phyloP scores from a whole-genome alignment of 1,140 invertebrate genomes.

The Harlomillsia oculata region DNA sequence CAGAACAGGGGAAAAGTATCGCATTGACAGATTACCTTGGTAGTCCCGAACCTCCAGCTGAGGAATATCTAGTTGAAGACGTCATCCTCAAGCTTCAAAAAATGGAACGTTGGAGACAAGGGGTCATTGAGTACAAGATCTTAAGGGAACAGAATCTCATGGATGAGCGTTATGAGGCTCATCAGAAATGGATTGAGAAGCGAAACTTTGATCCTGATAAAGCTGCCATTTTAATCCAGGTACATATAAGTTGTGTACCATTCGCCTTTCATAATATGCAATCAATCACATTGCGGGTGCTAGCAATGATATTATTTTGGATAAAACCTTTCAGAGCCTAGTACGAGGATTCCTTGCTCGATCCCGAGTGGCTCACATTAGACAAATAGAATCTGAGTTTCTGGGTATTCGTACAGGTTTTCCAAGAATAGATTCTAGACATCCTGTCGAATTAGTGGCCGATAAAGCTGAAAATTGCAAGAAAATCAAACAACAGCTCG shows the following conservation, averaged over 20 bases:
- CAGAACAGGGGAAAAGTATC: neutral
- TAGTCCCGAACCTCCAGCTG: neutral
- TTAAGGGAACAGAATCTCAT: neutral
- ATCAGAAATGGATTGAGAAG: neutral
- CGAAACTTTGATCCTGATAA: slow-evolving; percentile 10
- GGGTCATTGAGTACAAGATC: neutral
- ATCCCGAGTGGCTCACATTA: slow-evolving; percentile 7
- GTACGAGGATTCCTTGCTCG: slow-evolving; percentile 27
- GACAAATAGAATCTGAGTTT: slow-evolving; percentile 24
- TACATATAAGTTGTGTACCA: too few relatives aligned
- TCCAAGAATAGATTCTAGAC: slow-evolving; percentile 39
- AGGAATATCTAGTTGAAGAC: neutral
- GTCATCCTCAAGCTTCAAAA: neutral
- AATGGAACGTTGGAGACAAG: neutral
- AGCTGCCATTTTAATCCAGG: slow-evolving; percentile 61
- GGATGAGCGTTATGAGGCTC: neutral
- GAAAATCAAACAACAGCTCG: slow-evolving; percentile 57
- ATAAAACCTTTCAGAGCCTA: slow-evolving; percentile 15
- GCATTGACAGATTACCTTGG: neutral
- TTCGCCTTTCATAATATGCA: neutral
- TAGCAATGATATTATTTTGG: too few relatives aligned
- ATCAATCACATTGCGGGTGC: too few relatives aligned
- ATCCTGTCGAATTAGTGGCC: slow-evolving; percentile 49
- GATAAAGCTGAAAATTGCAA: slow-evolving; percentile 51
- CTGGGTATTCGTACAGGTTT: too few relatives aligned